Evolutionary conservation across 2,888 invertebrate genomes (phyloP).

Genomic region (Cyaniris semiargus): DNA sequence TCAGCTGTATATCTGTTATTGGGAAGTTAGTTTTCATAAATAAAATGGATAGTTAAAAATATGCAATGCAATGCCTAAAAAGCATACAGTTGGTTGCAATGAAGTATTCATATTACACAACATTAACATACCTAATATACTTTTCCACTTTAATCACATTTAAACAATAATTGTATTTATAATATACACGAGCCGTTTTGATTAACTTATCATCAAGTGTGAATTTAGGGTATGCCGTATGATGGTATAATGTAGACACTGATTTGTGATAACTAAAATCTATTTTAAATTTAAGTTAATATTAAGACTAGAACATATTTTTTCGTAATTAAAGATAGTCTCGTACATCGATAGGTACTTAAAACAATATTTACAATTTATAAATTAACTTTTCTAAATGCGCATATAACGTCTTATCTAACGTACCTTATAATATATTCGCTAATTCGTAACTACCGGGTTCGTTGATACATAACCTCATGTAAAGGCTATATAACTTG

Average conservation of each 20-base stretch:
- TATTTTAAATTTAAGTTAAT: neutral
- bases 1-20: no score
- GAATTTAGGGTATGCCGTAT: neutral
- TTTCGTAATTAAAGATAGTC: conserved; percentile 10
- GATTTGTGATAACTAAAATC: conserved; percentile 24
- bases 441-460: conserved; percentile 26
- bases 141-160: neutral
- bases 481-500: conserved; percentile 14
- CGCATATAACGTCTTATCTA: neutral
- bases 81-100: neutral
- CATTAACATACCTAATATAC: neutral
- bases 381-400: conserved; percentile 24
- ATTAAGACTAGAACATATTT: conserved; percentile 28
- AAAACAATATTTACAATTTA: conserved; percentile 26
- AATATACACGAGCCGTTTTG: no score
- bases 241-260: neutral
- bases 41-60: neutral
- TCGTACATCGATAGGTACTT: conserved; percentile 8
- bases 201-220: no score
- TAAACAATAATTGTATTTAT: neutral
- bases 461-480: conserved; percentile 26
- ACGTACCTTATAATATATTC: conserved; percentile 29
- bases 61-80: neutral
- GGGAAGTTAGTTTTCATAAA: neutral
- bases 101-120: neutral